Conservation (phyloP, 1,140 invertebrate species). For the Diorhabda elongata region DNA sequence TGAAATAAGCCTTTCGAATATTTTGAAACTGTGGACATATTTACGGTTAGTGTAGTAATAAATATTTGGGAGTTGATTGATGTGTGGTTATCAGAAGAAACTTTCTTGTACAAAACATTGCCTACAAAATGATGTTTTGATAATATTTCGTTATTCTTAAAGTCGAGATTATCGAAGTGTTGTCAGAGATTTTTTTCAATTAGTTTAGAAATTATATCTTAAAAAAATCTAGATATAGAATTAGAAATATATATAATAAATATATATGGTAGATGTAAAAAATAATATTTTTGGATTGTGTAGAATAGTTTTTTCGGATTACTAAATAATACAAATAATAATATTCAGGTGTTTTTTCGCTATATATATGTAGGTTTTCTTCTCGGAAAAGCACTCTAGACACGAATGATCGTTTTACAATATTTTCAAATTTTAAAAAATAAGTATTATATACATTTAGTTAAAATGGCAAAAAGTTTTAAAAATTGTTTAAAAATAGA, state of each 20-base stretch:
- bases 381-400: background rate
- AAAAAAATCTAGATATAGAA: slow-evolving; percentile 34
- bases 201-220: slow-evolving; percentile 31
- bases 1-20: no score
- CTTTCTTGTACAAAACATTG: background rate
- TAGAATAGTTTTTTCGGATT: slow-evolving; percentile 39
- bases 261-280: slow-evolving; percentile 42
- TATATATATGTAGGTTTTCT: slow-evolving; percentile 8
- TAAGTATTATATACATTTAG: no score
- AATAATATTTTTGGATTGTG: slow-evolving; percentile 47
- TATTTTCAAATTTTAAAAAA: no score
- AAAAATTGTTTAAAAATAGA: no score
- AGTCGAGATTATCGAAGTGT: slow-evolving; percentile 17
- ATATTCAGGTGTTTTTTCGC: slow-evolving; percentile 35
- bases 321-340: slow-evolving; percentile 35
- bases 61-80: no score
- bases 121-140: background rate
- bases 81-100: background rate
- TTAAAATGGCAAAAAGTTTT: no score
- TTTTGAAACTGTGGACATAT: no score
- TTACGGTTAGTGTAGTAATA: no score
- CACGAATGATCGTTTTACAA: no score
- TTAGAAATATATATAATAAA: slow-evolving; percentile 38
- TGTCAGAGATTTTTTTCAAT: slow-evolving; percentile 22
- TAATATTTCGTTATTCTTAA: background rate